Evolutionary conservation across 2,797 vertebrate genomes (phyloP).

Genomic region (Thripadectes ignobilis): DNA sequence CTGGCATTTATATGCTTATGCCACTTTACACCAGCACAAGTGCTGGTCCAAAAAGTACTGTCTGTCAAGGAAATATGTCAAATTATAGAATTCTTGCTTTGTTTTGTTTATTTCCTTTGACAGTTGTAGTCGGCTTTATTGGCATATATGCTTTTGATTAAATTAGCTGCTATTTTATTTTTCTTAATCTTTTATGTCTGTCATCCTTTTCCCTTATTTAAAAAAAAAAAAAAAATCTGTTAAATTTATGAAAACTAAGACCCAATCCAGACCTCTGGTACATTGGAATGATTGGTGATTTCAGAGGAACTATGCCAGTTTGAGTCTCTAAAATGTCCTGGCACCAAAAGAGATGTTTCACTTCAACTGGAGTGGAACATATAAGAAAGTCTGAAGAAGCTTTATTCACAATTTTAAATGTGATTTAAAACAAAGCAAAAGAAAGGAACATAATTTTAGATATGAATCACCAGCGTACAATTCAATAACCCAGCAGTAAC

Average conservation of each 20-base stretch:
- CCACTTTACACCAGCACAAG: neutral
- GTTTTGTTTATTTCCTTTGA: slow-evolving; percentile 41
- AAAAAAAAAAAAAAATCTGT: slow-evolving; percentile 22
- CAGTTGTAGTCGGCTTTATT: slow-evolving; percentile 8
- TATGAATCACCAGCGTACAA: slow-evolving; percentile 36
- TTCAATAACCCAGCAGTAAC: slow-evolving; percentile 46
- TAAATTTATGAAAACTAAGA: neutral
- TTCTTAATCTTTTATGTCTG: neutral
- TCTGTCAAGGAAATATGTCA: slow-evolving; percentile 11
- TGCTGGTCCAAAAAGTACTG: neutral
- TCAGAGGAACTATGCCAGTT: neutral
- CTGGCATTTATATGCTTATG: neutral
- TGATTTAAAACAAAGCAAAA: slow-evolving; percentile 38
- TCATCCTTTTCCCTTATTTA: neutral
- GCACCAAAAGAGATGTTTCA: slow-evolving; percentile 29
- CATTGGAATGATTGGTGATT: slow-evolving; percentile 17
- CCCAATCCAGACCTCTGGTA: neutral
- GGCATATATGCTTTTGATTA: neutral
- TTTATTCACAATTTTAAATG: slow-evolving; percentile 43
- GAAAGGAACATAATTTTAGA: slow-evolving; percentile 62
- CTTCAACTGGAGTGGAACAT: slow-evolving; percentile 34
- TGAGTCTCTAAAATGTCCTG: slow-evolving; percentile 16
- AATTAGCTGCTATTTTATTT: slow-evolving; percentile 27
- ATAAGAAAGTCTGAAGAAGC: slow-evolving; percentile 21
- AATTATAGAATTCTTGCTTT: slow-evolving; percentile 20